Evolutionary conservation across 2,113 vertebrate species (phyloP).

Genomic region (Pituophis catenifer): DNA sequence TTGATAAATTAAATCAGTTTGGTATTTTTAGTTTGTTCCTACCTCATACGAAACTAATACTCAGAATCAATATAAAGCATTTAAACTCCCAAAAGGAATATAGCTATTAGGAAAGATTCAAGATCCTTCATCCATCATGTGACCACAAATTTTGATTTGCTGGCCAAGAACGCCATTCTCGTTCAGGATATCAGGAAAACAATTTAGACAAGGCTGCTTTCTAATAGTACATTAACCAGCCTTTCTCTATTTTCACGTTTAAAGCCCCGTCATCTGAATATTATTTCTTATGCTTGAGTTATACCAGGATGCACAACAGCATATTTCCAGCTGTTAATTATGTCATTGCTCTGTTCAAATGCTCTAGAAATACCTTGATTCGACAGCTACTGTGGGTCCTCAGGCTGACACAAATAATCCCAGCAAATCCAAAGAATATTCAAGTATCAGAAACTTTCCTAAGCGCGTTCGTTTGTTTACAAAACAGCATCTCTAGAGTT

Average conservation of each 20-base stretch:
- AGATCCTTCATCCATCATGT: background rate
- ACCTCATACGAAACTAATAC: background rate
- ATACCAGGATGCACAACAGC: background rate
- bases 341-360: conserved; percentile 19
- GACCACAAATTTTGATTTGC: background rate
- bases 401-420: conserved; percentile 31
- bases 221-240: background rate
- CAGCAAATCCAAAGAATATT: background rate
- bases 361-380: conserved; percentile 52
- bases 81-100: background rate
- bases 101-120: background rate
- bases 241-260: background rate
- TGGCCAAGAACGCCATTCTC: background rate
- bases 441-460: conserved; percentile 7
- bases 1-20: background rate
- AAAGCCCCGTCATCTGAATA: background rate
- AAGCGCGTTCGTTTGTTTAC: conserved; percentile 1
- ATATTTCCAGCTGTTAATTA: background rate
- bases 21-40: background rate
- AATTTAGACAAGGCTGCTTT: background rate
- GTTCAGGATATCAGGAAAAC: background rate
- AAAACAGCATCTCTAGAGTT: conserved; percentile 9
- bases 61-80: background rate
- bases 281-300: background rate
- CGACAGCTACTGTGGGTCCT: background rate